Evolutionary conservation across 2,888 invertebrate species (phyloP).

Genomic region (Cantharis flavilabris): DNA sequence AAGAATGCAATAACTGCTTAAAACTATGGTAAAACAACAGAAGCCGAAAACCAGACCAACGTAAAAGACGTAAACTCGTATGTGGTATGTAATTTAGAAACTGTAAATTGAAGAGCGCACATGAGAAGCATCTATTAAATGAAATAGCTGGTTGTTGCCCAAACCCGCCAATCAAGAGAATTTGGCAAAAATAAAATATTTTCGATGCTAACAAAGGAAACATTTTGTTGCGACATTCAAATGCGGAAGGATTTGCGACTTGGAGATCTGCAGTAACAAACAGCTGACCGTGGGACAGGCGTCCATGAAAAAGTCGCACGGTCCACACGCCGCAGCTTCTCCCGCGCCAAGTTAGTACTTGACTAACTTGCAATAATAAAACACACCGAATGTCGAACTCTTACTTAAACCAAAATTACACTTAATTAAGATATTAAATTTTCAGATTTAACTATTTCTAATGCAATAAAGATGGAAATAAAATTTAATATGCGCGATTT

Average conservation of each 20-base stretch:
- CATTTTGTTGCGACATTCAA: slow-evolving; percentile 1
- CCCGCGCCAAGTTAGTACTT: slow-evolving; percentile 9
- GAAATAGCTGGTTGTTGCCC: not conserved
- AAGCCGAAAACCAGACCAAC: slow-evolving; percentile 6
- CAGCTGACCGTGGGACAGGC: slow-evolving; percentile 62
- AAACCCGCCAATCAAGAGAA: not conserved
- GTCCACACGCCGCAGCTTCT: slow-evolving; percentile 57
- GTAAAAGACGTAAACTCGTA: slow-evolving; percentile 5
- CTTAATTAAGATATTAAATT: not conserved
- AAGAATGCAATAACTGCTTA: slow-evolving; percentile 51
- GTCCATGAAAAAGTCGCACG: slow-evolving; percentile 71
- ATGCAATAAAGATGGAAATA: not conserved
- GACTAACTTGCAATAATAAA: not conserved
- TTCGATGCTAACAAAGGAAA: not conserved
- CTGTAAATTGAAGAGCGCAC: not conserved
- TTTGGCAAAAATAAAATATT: not conserved
- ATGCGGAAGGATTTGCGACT: slow-evolving; percentile 37
- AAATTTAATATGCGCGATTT: not conserved
- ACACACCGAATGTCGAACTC: not conserved
- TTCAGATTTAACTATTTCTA: not conserved
- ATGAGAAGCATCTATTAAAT: not conserved
- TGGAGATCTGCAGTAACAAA: slow-evolving; percentile 40
- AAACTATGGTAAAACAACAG: slow-evolving; percentile 27
- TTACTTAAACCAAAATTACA: not conserved
- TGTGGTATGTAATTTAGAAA: not conserved